Percentiles rank a stretch among this genome's conserved stretches.
Conservation (phyloP, 2,797 vertebrate genomes). For the Distichodus sexfasciatus region DNA sequence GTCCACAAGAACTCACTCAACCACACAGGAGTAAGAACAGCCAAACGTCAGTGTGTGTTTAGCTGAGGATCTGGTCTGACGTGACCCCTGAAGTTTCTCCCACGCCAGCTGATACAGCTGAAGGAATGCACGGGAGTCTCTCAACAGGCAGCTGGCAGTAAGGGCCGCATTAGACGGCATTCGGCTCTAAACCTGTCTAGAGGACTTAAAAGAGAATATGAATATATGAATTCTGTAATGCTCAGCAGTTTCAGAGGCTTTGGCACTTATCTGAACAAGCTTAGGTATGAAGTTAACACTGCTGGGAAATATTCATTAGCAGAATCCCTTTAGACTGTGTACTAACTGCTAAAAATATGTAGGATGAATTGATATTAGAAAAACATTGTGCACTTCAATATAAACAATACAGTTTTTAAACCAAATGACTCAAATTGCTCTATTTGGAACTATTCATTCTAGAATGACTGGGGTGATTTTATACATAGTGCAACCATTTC, state of each 20-base stretch:
- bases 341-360: too few species aligned
- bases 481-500: too few species aligned
- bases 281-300: not conserved
- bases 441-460: too few species aligned
- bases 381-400: too few species aligned
- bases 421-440: too few species aligned
- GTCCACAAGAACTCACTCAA: not conserved
- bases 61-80: not conserved
- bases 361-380: too few species aligned
- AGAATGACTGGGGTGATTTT: too few species aligned
- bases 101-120: not conserved
- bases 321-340: too few species aligned
- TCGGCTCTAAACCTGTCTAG: not conserved
- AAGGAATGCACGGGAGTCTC: not conserved
- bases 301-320: not conserved
- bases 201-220: not conserved
- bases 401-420: too few species aligned
- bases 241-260: not conserved
- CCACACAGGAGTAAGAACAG: not conserved
- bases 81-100: slow-evolving; percentile 10
- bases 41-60: not conserved
- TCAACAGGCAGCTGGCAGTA: not conserved
- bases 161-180: not conserved
- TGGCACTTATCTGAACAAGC: not conserved
- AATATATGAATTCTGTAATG: not conserved